phyloP scores from a whole-genome alignment of 2,797 vertebrate genomes.

The Eulemur rubriventer region DNA sequence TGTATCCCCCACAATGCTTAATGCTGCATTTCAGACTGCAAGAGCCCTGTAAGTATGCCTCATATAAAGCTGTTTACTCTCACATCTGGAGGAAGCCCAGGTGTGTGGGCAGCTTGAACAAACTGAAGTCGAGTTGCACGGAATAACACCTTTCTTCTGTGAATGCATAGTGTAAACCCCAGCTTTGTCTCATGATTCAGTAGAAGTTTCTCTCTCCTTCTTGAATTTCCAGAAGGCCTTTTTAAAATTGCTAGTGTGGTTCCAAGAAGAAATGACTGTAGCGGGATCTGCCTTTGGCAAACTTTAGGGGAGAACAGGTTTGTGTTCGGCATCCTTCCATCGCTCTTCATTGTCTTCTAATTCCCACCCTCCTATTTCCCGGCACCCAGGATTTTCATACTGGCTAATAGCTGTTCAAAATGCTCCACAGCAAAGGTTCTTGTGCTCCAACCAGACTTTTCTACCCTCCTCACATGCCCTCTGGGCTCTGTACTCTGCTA shows the following conservation, averaged over 20 bases:
- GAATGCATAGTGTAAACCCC: neutral
- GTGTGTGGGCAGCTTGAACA: neutral
- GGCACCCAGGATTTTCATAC: neutral
- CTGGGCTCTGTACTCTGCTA: neutral
- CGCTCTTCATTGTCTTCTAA: neutral
- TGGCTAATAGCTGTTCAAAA: neutral
- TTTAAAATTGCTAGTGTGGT: neutral
- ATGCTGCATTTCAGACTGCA: neutral
- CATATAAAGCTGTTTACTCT: neutral
- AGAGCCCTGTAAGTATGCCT: neutral
- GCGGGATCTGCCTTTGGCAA: neutral
- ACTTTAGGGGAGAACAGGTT: neutral
- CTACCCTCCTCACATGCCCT: neutral
- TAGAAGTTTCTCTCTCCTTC: neutral
- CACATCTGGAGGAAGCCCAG: neutral
- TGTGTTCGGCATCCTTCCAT: constrained; percentile 4
- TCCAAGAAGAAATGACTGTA: neutral
- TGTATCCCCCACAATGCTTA: neutral
- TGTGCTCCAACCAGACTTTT: neutral
- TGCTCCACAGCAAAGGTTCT: neutral
- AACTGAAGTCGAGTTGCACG: neutral
- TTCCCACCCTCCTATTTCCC: neutral
- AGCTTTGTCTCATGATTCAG: neutral
- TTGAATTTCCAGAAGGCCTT: constrained; percentile 2
- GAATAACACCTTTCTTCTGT: neutral